These are phyloP conservation scores for Barbus barbus DNA, from an alignment of 2,113 vertebrate species.

Conservation along the genomic window DNA sequence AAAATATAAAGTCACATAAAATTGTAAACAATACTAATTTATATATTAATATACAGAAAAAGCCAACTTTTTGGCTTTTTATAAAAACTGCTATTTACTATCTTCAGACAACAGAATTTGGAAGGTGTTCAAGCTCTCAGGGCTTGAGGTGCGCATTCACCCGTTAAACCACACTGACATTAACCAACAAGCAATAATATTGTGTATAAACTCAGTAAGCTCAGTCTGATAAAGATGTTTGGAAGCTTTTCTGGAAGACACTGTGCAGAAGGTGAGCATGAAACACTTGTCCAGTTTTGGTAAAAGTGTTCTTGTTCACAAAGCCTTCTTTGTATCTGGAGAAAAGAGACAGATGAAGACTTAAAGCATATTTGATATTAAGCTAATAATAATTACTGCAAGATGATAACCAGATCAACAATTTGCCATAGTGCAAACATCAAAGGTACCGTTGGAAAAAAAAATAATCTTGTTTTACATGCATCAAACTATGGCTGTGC, in stretches of 20 bases:
- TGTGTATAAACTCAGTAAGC: neutral
- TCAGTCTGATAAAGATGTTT: conserved; percentile 28
- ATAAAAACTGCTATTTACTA: no score
- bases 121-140: neutral
- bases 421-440: neutral
- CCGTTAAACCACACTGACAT: neutral
- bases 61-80: no score
- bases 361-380: neutral
- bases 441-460: no score
- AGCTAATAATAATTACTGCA: neutral
- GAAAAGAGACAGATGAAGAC: neutral
- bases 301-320: conserved; percentile 10
- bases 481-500: no score
- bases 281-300: neutral
- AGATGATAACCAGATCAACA: neutral
- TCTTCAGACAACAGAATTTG: no score
- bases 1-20: no score
- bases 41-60: no score
- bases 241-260: conserved; percentile 32
- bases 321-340: neutral
- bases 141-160: neutral
- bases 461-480: no score
- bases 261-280: conserved; percentile 18
- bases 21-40: neutral
- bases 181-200: conserved; percentile 3